Percentiles rank a stretch among this genome's conserved stretches.
Evolutionary conservation across 2,888 invertebrate species (phyloP).

Genomic region (Alentia gelatinosa): DNA sequence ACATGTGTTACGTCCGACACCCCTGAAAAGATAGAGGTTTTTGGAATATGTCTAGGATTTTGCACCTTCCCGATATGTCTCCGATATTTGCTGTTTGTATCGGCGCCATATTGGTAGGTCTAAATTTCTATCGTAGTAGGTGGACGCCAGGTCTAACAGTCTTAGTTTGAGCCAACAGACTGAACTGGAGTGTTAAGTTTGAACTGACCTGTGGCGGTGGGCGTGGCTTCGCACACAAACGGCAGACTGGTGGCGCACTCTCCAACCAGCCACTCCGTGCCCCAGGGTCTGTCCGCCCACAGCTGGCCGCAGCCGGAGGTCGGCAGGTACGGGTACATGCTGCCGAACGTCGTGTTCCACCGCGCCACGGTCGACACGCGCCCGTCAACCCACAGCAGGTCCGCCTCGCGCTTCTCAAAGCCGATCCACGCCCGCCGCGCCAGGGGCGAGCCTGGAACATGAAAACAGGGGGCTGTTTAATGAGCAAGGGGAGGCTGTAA

Average conservation of each 20-base stretch:
- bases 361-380: neutral
- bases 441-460: conserved; percentile 11
- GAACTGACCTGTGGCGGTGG: neutral
- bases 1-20: too few relatives aligned
- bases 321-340: conserved; percentile 48
- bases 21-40: too few relatives aligned
- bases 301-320: conserved; percentile 27
- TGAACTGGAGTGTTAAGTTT: too few relatives aligned
- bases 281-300: conserved; percentile 42
- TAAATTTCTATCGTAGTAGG: too few relatives aligned
- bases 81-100: too few relatives aligned
- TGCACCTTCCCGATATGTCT: too few relatives aligned
- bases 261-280: conserved; percentile 27
- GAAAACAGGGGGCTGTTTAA: too few relatives aligned
- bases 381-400: conserved; percentile 26
- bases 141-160: too few relatives aligned
- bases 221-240: neutral
- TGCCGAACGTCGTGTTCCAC: conserved; percentile 38
- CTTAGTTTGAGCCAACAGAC: too few relatives aligned
- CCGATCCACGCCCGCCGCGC: conserved; percentile 18
- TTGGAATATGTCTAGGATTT: too few relatives aligned
- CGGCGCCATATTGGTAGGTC: too few relatives aligned
- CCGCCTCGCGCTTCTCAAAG: neutral
- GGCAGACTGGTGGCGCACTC: neutral
- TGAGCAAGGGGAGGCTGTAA: too few relatives aligned